These are phyloP conservation scores for Gadus chalcogrammus DNA, from an alignment of 2,113 vertebrate species.

Conservation along the genomic window DNA sequence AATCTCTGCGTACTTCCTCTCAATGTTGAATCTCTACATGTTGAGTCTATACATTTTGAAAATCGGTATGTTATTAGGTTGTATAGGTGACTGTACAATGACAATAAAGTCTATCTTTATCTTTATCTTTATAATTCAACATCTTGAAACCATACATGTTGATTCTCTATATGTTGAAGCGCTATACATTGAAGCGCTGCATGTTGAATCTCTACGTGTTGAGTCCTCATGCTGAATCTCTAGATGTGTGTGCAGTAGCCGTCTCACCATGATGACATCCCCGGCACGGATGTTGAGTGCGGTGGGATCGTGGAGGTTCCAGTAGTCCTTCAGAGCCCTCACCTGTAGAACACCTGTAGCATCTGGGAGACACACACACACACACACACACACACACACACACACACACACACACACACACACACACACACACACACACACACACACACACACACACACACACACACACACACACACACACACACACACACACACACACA, in stretches of 20 bases:
- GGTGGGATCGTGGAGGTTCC: slow-evolving; percentile 94
- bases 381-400: not conserved
- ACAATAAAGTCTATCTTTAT: too few species aligned
- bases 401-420: not conserved
- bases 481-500: not conserved
- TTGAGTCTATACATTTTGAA: too few species aligned
- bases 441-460: not conserved
- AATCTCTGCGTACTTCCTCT: not conserved
- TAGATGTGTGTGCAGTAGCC: not conserved
- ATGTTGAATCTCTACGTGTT: not conserved
- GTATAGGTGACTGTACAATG: too few species aligned
- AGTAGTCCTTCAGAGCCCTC: slow-evolving; percentile 93
- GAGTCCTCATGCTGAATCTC: not conserved
- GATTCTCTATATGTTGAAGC: too few species aligned
- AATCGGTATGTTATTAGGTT: too few species aligned
- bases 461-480: not conserved
- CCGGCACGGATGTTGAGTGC: slow-evolving; percentile 92
- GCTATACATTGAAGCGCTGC: too few species aligned
- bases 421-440: not conserved
- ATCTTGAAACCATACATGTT: too few species aligned
- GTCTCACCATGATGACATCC: slow-evolving; percentile 86
- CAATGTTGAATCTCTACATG: not conserved
- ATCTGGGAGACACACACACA: slow-evolving; percentile 64
- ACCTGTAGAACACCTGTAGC: slow-evolving; percentile 93
- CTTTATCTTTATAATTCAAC: too few species aligned